Evolutionary conservation across 1,140 invertebrate species (phyloP).

Genomic region (Drosophila lacteicornis): DNA sequence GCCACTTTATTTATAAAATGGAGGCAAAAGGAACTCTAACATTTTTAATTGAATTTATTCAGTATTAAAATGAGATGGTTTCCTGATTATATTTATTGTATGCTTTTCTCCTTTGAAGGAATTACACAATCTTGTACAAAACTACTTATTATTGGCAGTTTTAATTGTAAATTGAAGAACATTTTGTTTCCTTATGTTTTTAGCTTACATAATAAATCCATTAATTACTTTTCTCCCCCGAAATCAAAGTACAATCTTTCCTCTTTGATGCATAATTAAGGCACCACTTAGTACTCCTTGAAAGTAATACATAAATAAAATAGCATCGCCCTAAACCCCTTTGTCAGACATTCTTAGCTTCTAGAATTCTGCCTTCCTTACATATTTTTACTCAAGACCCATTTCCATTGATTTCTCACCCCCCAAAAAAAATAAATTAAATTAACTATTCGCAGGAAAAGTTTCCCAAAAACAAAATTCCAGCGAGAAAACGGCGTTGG

Average conservation of each 20-base stretch:
- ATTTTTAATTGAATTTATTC: not conserved
- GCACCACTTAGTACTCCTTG: not conserved
- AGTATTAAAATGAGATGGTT: not conserved
- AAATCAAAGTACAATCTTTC: not conserved
- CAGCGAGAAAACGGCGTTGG: slow-evolving; percentile 29
- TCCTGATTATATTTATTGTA: too few species aligned
- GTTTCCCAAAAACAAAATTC: slow-evolving; percentile 16
- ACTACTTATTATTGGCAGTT: too few species aligned
- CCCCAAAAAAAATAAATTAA: slow-evolving; percentile 15
- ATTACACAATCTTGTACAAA: too few species aligned
- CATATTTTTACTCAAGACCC: not conserved
- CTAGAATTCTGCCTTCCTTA: too few species aligned
- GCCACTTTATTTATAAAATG: not conserved
- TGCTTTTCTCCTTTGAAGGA: too few species aligned
- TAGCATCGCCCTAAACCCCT: not conserved
- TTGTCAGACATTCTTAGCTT: not conserved
- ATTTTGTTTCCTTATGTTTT: not conserved
- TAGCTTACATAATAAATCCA: too few species aligned
- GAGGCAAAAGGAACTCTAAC: not conserved
- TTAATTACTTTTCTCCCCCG: not conserved
- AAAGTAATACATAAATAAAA: not conserved
- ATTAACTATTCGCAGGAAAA: slow-evolving; percentile 9
- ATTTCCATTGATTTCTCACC: not conserved
- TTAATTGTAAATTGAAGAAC: too few species aligned
- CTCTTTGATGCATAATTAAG: not conserved